Percentiles rank a stretch among this genome's conserved stretches.
Evolutionary conservation across 1,140 invertebrate species (phyloP).

Genomic region (Musca domestica): DNA sequence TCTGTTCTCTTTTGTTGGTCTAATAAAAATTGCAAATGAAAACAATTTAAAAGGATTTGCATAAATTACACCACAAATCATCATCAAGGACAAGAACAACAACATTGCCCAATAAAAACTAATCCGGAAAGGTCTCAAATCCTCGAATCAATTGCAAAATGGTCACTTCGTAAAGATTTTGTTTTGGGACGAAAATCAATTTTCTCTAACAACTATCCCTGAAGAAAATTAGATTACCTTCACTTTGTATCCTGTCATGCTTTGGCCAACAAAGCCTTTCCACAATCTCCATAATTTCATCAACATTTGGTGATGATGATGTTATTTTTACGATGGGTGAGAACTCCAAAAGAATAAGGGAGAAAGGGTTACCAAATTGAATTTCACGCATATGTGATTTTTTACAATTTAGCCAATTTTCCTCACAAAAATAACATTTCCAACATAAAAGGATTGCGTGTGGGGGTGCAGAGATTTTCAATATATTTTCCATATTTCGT

Average conservation of each 20-base stretch:
- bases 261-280: too few relatives aligned
- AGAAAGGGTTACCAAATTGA: slow-evolving; percentile 20
- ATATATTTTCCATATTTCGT: slow-evolving; percentile 10
- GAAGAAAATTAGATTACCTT: slow-evolving; percentile 10
- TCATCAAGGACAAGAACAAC: background rate
- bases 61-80: slow-evolving; percentile 10
- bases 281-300: too few relatives aligned
- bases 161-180: background rate
- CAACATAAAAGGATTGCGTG: slow-evolving; percentile 5
- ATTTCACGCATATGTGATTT: slow-evolving; percentile 25
- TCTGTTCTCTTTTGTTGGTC: too few relatives aligned
- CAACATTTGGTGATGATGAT: too few relatives aligned
- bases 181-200: background rate
- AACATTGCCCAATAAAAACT: background rate
- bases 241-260: background rate
- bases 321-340: too few relatives aligned
- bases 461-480: background rate
- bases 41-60: slow-evolving; percentile 22
- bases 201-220: slow-evolving; percentile 8
- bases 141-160: background rate
- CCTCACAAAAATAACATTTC: slow-evolving; percentile 13
- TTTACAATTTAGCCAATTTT: slow-evolving; percentile 23
- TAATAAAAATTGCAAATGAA: background rate
- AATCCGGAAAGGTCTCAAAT: too few relatives aligned
- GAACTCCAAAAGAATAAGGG: too few relatives aligned